A percentile compares a stretch with the other conserved stretches of the same genome.
Conservation (phyloP, 2,113 vertebrate genomes). For the Colistium nudipinnis region DNA sequence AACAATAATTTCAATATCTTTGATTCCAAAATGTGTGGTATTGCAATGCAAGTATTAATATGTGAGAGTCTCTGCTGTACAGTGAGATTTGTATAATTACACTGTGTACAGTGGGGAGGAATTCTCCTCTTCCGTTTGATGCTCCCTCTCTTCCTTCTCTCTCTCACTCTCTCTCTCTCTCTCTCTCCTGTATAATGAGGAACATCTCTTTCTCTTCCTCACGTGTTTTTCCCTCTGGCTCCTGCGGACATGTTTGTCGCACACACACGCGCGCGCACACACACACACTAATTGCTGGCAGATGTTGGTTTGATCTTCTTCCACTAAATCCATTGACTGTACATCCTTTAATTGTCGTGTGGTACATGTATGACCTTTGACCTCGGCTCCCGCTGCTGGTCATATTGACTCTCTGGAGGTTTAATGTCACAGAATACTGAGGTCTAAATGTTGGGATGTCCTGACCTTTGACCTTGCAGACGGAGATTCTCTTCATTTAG, state of each 20-base stretch:
- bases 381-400: not conserved
- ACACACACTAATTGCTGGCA: slow-evolving; percentile 9
- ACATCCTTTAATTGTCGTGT: not conserved
- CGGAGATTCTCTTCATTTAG: too few species aligned
- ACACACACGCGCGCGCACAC: slow-evolving; percentile 15
- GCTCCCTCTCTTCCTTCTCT: not conserved
- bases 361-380: not conserved
- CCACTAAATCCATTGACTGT: not conserved
- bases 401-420: not conserved
- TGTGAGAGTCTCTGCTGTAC: too few species aligned
- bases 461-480: not conserved
- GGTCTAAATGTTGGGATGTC: not conserved
- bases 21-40: too few species aligned
- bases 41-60: too few species aligned
- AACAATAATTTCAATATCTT: too few species aligned
- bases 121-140: not conserved
- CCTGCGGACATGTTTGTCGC: slow-evolving; percentile 16
- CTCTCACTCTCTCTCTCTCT: not conserved
- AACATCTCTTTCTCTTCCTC: slow-evolving; percentile 1
- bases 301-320: slow-evolving; percentile 26
- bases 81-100: too few species aligned
- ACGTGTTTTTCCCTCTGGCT: slow-evolving; percentile 1
- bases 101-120: too few species aligned
- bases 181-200: slow-evolving; percentile 8
- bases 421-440: not conserved